Percentiles rank a stretch among this genome's conserved stretches.
These are phyloP conservation scores for Falco cherrug DNA, from an alignment of 2,797 vertebrate genomes.

Conservation along the genomic window DNA sequence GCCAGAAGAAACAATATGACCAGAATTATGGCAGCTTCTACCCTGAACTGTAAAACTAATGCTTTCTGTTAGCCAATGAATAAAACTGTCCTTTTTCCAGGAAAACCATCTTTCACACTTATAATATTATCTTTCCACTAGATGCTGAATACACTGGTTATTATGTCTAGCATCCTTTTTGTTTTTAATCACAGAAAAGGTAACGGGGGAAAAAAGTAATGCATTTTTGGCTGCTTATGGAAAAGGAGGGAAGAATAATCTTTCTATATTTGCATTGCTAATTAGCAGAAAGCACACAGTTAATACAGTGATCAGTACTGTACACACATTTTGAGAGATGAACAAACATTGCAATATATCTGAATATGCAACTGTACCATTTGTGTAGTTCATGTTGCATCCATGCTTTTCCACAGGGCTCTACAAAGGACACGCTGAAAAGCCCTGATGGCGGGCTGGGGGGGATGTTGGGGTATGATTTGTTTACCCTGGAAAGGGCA, in stretches of 20 bases:
- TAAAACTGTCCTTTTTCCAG: slow-evolving; percentile 1
- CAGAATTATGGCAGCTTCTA: slow-evolving; percentile 43
- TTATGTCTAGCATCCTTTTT: neutral
- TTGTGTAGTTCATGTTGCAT: slow-evolving; percentile 51
- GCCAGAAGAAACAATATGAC: slow-evolving; percentile 52
- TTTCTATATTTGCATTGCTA: slow-evolving; percentile 47
- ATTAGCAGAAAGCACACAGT: slow-evolving; percentile 25
- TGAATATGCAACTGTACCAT: slow-evolving; percentile 10
- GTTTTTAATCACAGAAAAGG: slow-evolving; percentile 5
- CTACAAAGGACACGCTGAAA: slow-evolving; percentile 59
- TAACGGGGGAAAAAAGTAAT: neutral
- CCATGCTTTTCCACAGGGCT: slow-evolving; percentile 66
- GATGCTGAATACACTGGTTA: slow-evolving; percentile 33
- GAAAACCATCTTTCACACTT: slow-evolving; percentile 40
- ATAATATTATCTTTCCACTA: slow-evolving; percentile 30
- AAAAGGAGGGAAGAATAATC: neutral
- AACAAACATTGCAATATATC: slow-evolving; percentile 19
- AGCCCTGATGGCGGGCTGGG: neutral
- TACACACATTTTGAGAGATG: slow-evolving; percentile 52
- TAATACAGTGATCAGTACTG: slow-evolving; percentile 44
- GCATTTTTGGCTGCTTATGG: neutral
- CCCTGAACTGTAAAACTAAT: slow-evolving; percentile 58
- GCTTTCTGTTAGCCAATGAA: slow-evolving; percentile 55
- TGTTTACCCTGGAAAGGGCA: slow-evolving; percentile 72
- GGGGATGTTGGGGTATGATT: slow-evolving; percentile 49